Base-by-base conservation (phyloP, 2,888 invertebrate genomes). In the Belgica antarctica region DNA sequence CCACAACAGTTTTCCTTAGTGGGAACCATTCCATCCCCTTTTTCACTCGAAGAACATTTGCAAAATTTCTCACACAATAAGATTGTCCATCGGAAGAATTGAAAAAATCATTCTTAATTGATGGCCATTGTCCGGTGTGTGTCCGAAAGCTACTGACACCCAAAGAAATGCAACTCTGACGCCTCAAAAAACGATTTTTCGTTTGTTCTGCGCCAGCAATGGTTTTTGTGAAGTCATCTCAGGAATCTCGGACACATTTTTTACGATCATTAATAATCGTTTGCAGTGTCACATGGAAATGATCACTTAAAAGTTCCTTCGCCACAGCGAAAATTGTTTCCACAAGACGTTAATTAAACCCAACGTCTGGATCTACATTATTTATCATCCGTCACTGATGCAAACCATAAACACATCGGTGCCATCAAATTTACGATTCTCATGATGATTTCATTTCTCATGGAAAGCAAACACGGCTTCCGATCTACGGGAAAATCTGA, bases 31-130 rank as follows among this genome's bases (percentile, higher is more conserved):
- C 3, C 52, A 2, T 52, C 22, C 52, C 52, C 52, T 52, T 52
- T n/a, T 22, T 22, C 10, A 5, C 17, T 47, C 17, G n/a, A n/a
- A n/a, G n/a, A 47, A 3, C 10, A 47, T 3, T 19, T 57, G 57
- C 24, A 28, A 62, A 62, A 19, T n/a, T 62, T 62, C 27, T 34
- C 62, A 15, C 31, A 62, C 17, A 62, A 28, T 15, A 25, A 61
- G 10, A n/a, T n/a, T n/a, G n/a, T n/a, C n/a, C n/a, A n/a, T 52
- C 52, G 2, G 5, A 5, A 17, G 52, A 52, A 52, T 52, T 52
- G 52, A 22, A 52, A 31, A 34, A 68, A 68, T 68, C 68, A 52
- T 68, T 31, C 28, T 68, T 28, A 34, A 68, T 68, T 57, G 41
- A 66, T 10, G 46, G 27, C 47, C 28, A 66, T 66, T 63, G 41